Base-by-base conservation (phyloP, 2,113 vertebrate species). In the Engystomops pustulosus region DNA sequence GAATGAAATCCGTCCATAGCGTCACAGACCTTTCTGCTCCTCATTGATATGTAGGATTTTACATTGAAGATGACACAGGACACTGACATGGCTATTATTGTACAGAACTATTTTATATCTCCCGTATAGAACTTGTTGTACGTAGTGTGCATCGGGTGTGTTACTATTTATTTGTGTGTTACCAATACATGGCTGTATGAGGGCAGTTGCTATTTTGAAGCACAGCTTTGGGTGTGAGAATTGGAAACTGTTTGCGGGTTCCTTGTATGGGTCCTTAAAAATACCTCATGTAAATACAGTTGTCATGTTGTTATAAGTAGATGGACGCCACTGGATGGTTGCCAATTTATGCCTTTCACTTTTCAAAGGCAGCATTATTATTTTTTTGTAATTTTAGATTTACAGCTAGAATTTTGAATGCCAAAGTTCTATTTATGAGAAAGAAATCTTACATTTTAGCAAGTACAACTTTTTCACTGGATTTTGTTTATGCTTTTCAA, bases 341-440 rank as follows among this genome's bases (percentile, higher is more conserved):
- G 87, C 87, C 87, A 84, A 88, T 90, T 92, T 86, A 89, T 88
- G 90, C 87, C 89, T 91, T 86, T 92, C 88, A 88, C 92, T 93
- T 88, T 93, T 84, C 60, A 77, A 84, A 84, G 91, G 92, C 93
- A 93, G 92, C 91, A 92, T 94, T 86, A 76, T 76, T 74, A 20
- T 72, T 87, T 89, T 89, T 93, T 91, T 92, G 91, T 93, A 92
- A 91, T 90, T 67, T 92, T 95, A 95, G 91, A 91, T 96, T 96
- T 95, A 95, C 95, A 96, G 95, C 94, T 97, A 95, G 94, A 94
- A 92, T 95, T 96, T 96, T 94, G 93, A 94, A 96, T 93, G 94
- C 96, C 95, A 96, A 97, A 97, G 95, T 93, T 96, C 91, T 96
- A 97, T 96, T 97, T 97, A 96, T 97, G 94, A 89, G 93, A 89